Evolutionary conservation across 2,113 vertebrate genomes (phyloP), one percentile per base, ranked within the genome.

Genomic region (Lycocorax pyrrhopterus): DNA sequence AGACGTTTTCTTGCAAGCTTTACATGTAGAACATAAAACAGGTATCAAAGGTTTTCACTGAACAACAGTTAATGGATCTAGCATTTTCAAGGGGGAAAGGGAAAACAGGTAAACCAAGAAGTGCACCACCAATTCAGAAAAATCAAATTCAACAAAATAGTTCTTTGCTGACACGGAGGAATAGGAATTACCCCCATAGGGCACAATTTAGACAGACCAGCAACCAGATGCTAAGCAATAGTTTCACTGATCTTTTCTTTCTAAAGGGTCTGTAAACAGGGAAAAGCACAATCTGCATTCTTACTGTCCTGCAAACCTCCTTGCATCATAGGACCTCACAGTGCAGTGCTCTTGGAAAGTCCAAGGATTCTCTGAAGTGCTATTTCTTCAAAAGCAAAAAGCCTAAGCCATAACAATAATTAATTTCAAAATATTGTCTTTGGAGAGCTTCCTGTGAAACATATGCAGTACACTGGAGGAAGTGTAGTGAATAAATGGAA

Each of bases 401-500:
- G 15, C 39, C 29, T 49, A 90, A 77, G 68, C 43, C 14, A 15
- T 95, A 92, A 62, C 27, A 90, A 51, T 51, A 85, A 88, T 80
- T 93, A 84, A 85, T 88, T 93, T 80, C 41, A 95, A 85, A 87
- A 76, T 73, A 66, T 4, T 85, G 77, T 63, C 78, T 93, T 87
- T 84, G 52, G 68, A 93, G 44, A 67, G 52, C 33, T 63, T 92
- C 33, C 49, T 77, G 12, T 67, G 56, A 88, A 85, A 59, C 2
- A 2, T 67, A 69, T 9, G 47, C 18, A 71, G 16, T 82, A 56
- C 26, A 51, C 9, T 51, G 39, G 30, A 90, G 56, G 39, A 94
- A 75, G 35, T 13, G 4, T 21, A 80, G 56, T 41, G 33, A 90
- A 88, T 67, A 92, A 93, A 93, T 52, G 43, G 59, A 67, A 87